Conservation (phyloP, 2,888 invertebrate genomes). For the Parthenolecanium corni region DNA sequence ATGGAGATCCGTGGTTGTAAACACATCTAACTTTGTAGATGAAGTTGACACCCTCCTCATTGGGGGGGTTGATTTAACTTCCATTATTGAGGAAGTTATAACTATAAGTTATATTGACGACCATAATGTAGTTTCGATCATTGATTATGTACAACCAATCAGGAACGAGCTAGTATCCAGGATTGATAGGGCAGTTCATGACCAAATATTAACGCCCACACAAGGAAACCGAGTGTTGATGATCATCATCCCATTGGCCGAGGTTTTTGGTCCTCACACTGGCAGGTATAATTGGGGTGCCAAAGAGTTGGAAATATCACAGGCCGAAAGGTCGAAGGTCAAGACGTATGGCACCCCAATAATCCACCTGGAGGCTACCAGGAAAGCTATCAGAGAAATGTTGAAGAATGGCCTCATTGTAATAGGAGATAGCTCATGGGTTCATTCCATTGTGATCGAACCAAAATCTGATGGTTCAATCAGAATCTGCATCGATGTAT, state of each 20-base stretch:
- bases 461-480: neutral
- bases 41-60: too few relatives aligned
- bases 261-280: neutral
- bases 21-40: too few relatives aligned
- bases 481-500: neutral
- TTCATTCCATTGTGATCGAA: neutral
- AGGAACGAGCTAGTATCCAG: neutral
- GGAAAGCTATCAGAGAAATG: neutral
- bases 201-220: neutral
- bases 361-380: neutral
- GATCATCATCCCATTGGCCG: neutral
- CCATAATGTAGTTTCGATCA: too few relatives aligned
- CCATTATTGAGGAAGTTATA: neutral
- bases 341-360: neutral
- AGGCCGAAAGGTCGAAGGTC: neutral
- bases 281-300: neutral
- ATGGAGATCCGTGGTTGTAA: too few relatives aligned
- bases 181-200: neutral
- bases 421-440: neutral
- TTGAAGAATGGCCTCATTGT: neutral
- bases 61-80: too few relatives aligned
- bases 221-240: neutral
- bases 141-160: neutral
- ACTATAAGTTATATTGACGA: neutral
- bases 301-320: neutral